Base-by-base conservation (phyloP, 2,888 invertebrate genomes). In the Ethmia dodecea region DNA sequence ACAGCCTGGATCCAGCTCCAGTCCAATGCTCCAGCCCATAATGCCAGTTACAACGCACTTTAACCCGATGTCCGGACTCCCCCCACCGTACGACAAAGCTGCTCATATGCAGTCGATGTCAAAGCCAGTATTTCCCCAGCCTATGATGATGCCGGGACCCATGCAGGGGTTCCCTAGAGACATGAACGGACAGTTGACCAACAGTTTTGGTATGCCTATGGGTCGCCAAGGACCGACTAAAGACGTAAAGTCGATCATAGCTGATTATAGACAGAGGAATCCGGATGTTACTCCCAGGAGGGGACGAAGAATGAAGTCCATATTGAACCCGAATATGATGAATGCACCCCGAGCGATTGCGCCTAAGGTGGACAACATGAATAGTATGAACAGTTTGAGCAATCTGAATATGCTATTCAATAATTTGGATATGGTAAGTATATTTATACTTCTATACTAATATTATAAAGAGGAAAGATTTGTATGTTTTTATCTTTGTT, bases 201-300 rank as follows among this genome's bases (percentile, higher is more conserved):
- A 60, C 0, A 89, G 89, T 39, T 86, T 60, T 26, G 80, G 81
- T 2, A 67, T 83, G 55, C 86, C 77, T 0, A 88, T 87, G 75
- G 93, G 93, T 0, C 84, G 92, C 0, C 93, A 93, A 59, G 92
- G 93, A 0, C 91, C 93, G 0, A 92, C 92, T n/a, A 89, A 94
- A 39, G 94, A 95, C 64, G 94, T 94, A 0, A 91, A 93, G 61
- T 92, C 93, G 3, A 93, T 94, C 36, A 93, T 94, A 56, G 94
- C 93, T 0, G 94, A 94, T 62, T 93, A 93, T 59, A 88, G 93
- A 46, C 91, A 92, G 45, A 86, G 92, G 46, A 93, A 94, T 71
- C 93, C 93, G 0, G 93, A 94, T 47, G 80, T 90, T 3, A 90
- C 92, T 0, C 93, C 93, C 0, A 74, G 92, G 47, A 87, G 92